A percentile compares a stretch with the other conserved stretches of the same genome.
These are phyloP conservation scores for Xestia sexstrigata DNA, from an alignment of 2,888 invertebrate species.

Conservation along the genomic window DNA sequence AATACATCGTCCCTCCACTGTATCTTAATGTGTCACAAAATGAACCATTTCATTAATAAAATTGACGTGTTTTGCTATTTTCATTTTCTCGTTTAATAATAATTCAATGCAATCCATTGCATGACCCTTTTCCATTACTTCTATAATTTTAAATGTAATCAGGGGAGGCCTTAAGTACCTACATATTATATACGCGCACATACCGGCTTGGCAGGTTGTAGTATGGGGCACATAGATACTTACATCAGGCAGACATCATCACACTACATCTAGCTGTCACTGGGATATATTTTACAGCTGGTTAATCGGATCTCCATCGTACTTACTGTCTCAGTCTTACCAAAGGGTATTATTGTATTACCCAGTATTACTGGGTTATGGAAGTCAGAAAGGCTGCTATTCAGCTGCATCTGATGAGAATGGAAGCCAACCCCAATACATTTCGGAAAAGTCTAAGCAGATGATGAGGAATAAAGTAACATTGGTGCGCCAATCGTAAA, in stretches of 20 bases:
- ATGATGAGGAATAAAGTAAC: neutral
- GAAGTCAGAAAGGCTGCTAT: neutral
- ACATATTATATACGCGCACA: neutral
- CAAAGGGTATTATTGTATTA: neutral
- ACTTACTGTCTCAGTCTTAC: too few species aligned
- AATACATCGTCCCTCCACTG: slow-evolving; percentile 39
- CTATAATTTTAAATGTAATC: neutral
- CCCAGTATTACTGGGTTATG: neutral
- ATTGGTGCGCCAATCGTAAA: neutral
- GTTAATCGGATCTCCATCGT: neutral
- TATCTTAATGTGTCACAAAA: slow-evolving; percentile 40
- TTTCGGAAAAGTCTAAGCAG: neutral
- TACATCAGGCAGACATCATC: neutral
- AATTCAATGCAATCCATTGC: neutral
- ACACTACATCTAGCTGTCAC: neutral
- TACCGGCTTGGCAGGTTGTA: neutral
- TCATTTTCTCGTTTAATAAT: slow-evolving; percentile 36
- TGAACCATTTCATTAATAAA: slow-evolving; percentile 54
- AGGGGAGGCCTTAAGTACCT: too few species aligned
- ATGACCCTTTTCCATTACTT: neutral
- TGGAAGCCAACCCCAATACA: neutral
- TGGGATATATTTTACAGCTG: neutral
- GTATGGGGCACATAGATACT: neutral
- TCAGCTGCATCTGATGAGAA: neutral
- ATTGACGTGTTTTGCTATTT: slow-evolving; percentile 57